Percentiles rank a stretch among this genome's conserved stretches.
These are phyloP conservation scores for Poecilia velifera DNA, from an alignment of 2,797 vertebrate species.

Conservation along the genomic window DNA sequence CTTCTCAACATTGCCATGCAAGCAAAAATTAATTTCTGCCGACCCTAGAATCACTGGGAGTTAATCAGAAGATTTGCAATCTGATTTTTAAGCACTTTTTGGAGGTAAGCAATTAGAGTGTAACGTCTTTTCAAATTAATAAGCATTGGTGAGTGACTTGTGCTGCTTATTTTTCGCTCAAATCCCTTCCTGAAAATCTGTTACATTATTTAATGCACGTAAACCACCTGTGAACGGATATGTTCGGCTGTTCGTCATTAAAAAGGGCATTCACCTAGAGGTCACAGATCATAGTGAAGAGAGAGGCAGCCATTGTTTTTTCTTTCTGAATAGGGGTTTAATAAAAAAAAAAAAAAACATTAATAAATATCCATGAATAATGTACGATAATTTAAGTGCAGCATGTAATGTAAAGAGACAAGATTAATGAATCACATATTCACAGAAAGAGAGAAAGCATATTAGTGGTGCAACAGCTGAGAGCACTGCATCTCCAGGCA, in stretches of 20 bases:
- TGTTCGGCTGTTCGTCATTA: background rate
- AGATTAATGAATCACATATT: constrained; percentile 8
- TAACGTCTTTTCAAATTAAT: background rate
- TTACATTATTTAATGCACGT: background rate
- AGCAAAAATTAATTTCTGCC: background rate
- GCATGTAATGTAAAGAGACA: constrained; percentile 12
- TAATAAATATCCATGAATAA: background rate
- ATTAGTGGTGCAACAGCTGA: constrained; percentile 38
- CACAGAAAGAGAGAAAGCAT: constrained; percentile 1
- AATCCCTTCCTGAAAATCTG: background rate
- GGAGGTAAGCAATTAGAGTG: background rate
- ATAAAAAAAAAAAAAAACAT: background rate
- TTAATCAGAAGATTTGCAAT: background rate
- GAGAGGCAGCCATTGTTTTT: background rate
- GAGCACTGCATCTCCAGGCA: constrained; percentile 48
- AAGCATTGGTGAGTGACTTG: background rate
- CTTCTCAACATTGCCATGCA: background rate
- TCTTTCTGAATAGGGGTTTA: background rate
- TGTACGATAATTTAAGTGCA: constrained; percentile 14
- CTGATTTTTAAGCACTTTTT: background rate
- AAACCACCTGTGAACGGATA: background rate
- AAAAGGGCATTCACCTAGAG: background rate
- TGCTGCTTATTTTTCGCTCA: background rate
- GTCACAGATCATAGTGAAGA: background rate
- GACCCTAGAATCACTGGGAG: background rate